Conservation (phyloP, 2,113 vertebrate genomes). For the Cettia cetti region DNA sequence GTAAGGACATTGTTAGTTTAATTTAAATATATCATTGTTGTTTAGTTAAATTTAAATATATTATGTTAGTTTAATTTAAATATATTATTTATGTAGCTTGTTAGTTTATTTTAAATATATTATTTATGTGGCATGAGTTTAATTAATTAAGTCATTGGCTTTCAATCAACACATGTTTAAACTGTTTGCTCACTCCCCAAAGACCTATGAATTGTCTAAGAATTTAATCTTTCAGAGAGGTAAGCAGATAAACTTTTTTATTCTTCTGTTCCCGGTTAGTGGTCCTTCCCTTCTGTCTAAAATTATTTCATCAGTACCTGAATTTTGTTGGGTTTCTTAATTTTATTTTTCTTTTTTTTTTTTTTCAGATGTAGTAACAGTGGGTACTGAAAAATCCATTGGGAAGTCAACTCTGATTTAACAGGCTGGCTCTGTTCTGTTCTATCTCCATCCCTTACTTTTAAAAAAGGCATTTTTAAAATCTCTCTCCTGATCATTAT, state of each 20-base stretch:
- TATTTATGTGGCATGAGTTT: neutral
- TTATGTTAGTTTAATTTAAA: neutral
- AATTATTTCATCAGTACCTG: neutral
- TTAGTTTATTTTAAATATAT: neutral
- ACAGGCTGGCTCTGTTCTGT: neutral
- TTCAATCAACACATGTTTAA: neutral
- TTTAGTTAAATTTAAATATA: neutral
- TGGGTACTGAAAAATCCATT: neutral
- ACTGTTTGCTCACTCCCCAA: neutral
- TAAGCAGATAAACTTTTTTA: neutral
- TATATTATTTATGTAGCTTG: neutral
- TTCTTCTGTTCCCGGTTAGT: neutral
- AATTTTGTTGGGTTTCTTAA: fast-evolving
- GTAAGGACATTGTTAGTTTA: neutral
- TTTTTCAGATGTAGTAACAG: neutral
- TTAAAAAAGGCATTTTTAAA: fast-evolving
- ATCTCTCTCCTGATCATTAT: neutral
- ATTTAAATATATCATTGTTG: neutral
- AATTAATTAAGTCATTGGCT: neutral
- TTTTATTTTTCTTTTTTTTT: neutral
- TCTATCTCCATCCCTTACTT: neutral
- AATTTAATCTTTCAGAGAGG: neutral
- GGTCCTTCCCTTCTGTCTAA: neutral
- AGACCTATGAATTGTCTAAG: neutral
- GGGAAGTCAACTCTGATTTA: neutral